Base-by-base conservation (phyloP, 2,797 vertebrate genomes). In the Anguilla megastoma region DNA sequence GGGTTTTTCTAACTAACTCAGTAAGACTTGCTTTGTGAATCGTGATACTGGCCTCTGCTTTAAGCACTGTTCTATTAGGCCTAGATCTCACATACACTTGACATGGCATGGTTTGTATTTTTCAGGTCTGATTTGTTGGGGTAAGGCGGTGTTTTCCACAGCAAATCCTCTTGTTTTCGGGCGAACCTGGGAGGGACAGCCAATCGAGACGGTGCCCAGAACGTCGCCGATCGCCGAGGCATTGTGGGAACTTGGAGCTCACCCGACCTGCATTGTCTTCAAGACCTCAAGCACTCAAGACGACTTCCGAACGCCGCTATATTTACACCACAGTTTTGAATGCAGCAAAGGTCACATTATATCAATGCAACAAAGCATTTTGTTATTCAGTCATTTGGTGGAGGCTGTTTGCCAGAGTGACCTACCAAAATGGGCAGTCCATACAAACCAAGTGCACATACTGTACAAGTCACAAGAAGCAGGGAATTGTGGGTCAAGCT, bases 401-500 rank as follows among this genome's bases (percentile, higher is more conserved):
- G 58, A 60, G 3, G 56, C 56, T 60, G 10, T 60, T 60, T 16
- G 56, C 56, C 56, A 60, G 56, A 60, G 58, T 60, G 58, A 60
- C 58, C 21, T 60, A 60, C 58, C 16, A 16, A 24, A 18, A 24
- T 4, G 41, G 3, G 41, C 41, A 45, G 41, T 45, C 41, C 41
- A 45, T 45, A 45, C 41, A 45, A 45, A 45, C 41, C 41, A 45
- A 5, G 3, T 5, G 41, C 41, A 54, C 52, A 0, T 54, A 54
- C 52, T 69, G n/a, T 27, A 69, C 63, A 69, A 66, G 60, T 24
- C 60, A 63, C 80, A 5, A 91, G 27, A 18, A 89, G 94, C 92
- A 94, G 94, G 95, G 94, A 95, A 79, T 52, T 86, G 58, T 2
- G 92, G 76, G 87, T 84, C 87, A 45, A 27, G 71, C 14, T 45